A percentile compares a stretch with the other conserved stretches of the same genome.
phyloP scores from a whole-genome alignment of 2,888 invertebrate genomes.

The Steromphala cineraria region DNA sequence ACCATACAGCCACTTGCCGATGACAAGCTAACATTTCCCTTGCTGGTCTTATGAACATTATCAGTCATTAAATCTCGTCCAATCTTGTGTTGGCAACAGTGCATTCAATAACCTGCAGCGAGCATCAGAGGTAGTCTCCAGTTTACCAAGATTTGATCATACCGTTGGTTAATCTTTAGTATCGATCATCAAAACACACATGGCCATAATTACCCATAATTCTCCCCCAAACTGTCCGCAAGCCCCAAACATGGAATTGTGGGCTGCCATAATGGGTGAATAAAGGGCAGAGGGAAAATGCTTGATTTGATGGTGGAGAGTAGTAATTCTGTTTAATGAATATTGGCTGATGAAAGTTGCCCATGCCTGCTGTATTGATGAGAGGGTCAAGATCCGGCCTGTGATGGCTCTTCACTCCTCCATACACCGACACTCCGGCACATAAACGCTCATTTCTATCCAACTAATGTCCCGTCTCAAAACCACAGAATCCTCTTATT shows the following conservation, averaged over 20 bases:
- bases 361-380: neutral
- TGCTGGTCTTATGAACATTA: neutral
- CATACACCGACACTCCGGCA: neutral
- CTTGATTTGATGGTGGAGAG: neutral
- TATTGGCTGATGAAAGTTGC: neutral
- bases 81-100: neutral
- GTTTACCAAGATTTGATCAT: slow-evolving; percentile 8
- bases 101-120: neutral
- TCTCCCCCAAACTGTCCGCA: neutral
- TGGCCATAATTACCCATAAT: slow-evolving; percentile 20
- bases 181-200: slow-evolving; percentile 18
- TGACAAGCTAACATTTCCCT: neutral
- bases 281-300: neutral
- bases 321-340: neutral
- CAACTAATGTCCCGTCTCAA: no score
- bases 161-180: slow-evolving; percentile 1
- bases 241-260: neutral
- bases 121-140: neutral
- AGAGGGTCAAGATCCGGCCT: neutral
- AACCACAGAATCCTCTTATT: no score
- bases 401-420: neutral
- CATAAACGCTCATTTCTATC: no score
- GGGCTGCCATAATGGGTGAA: neutral
- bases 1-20: neutral
- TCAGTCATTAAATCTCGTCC: neutral